Percentiles rank a stretch among this genome's conserved stretches.
These are phyloP conservation scores for Ips nitidus DNA, from an alignment of 1,140 invertebrate species.

Conservation along the genomic window DNA sequence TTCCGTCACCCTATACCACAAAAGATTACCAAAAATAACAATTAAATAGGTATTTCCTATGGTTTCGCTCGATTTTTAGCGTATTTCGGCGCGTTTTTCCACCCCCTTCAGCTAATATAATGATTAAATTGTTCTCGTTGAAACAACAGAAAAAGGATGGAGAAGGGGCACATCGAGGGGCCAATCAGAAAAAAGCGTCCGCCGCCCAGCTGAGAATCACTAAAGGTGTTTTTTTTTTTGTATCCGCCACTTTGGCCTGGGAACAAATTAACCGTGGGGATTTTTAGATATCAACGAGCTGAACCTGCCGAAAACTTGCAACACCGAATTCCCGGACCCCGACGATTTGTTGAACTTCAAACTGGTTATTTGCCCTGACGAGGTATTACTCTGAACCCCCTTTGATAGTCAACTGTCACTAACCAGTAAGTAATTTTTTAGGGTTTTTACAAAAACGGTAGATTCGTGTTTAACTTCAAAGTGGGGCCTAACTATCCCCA, in stretches of 20 bases:
- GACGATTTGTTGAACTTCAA: slow-evolving; percentile 97
- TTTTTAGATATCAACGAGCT: slow-evolving; percentile 93
- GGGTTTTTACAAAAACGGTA: slow-evolving; percentile 93
- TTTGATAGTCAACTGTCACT: no score
- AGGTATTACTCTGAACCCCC: slow-evolving; percentile 54
- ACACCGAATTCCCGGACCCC: slow-evolving; percentile 93
- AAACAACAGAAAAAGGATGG: slow-evolving; percentile 99
- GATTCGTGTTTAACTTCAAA: slow-evolving; percentile 97
- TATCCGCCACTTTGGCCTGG: not conserved
- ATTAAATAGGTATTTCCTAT: no score
- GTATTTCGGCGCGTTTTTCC: not conserved
- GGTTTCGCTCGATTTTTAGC: not conserved
- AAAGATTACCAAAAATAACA: no score
- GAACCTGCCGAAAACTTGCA: slow-evolving; percentile 95
- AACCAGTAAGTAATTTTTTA: slow-evolving; percentile 51
- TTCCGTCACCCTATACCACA: no score
- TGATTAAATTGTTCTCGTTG: slow-evolving; percentile 97
- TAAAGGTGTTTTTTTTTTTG: slow-evolving; percentile 71
- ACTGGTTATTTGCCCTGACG: slow-evolving; percentile 94
- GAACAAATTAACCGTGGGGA: not conserved
- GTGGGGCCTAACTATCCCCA: slow-evolving; percentile 96
- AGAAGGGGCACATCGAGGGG: slow-evolving; percentile 72
- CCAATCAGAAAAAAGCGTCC: slow-evolving; percentile 84
- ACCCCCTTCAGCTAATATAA: slow-evolving; percentile 50
- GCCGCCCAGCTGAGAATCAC: slow-evolving; percentile 95